Conservation (phyloP, 2,888 invertebrate species). For the Pterobdella sp. region DNA sequence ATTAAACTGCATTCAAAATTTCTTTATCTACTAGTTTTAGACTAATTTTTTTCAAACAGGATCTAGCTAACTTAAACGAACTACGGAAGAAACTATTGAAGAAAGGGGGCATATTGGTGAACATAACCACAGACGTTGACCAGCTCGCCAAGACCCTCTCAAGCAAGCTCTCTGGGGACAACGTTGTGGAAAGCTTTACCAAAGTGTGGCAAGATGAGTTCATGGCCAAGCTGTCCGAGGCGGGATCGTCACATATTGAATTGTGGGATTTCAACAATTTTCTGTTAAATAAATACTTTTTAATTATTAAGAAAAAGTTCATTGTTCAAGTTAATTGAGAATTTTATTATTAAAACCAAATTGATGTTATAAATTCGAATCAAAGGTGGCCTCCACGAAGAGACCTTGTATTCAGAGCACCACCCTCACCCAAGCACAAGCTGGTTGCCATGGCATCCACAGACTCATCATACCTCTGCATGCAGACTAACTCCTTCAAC, state of each 20-base stretch:
- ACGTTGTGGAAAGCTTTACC: neutral
- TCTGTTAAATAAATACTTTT: too few relatives aligned
- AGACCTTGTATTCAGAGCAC: slow-evolving; percentile 13
- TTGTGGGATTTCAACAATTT: neutral
- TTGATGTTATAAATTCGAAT: neutral
- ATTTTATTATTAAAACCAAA: neutral
- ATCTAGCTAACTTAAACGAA: slow-evolving; percentile 55
- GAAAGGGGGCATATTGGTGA: slow-evolving; percentile 61
- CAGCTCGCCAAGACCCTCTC: slow-evolving; percentile 54
- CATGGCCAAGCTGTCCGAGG: neutral
- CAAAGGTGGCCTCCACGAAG: slow-evolving; percentile 15
- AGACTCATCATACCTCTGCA: slow-evolving; percentile 68
- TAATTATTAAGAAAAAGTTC: too few relatives aligned
- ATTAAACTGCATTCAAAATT: too few relatives aligned
- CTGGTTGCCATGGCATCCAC: slow-evolving; percentile 72
- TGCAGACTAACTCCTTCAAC: slow-evolving; percentile 64
- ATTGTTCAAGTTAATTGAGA: neutral
- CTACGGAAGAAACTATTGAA: slow-evolving; percentile 59
- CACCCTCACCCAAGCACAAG: slow-evolving; percentile 46
- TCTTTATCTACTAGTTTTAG: neutral
- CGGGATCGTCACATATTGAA: too few relatives aligned
- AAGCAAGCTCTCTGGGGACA: neutral
- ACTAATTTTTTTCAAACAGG: slow-evolving; percentile 36
- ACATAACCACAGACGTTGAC: slow-evolving; percentile 66
- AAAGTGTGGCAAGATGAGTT: slow-evolving; percentile 20